Conservation (phyloP, 2,113 vertebrate species). For the Desmodus rotundus region DNA sequence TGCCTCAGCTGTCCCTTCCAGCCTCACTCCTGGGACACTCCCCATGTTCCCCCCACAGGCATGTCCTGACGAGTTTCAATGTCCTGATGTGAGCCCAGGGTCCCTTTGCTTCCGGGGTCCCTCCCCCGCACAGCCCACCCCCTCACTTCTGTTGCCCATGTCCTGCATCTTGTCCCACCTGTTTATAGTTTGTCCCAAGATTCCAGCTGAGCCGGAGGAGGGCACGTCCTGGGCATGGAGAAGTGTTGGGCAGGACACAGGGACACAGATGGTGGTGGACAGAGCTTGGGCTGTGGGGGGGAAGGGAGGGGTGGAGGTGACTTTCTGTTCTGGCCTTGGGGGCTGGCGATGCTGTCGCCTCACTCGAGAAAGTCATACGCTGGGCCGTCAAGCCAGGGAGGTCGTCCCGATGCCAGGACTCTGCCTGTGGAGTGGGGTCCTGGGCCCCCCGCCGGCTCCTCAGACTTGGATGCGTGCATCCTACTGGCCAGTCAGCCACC, state of each 20-base stretch:
- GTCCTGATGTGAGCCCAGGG: not conserved
- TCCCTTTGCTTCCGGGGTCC: not conserved
- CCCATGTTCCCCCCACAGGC: too few species aligned
- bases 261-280: not conserved
- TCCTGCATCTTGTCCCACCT: accelerated
- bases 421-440: accelerated
- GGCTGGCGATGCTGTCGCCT: accelerated
- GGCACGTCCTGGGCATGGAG: not conserved
- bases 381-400: not conserved
- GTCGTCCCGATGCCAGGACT: not conserved
- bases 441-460: accelerated
- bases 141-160: not conserved
- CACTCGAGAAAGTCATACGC: not conserved
- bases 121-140: accelerated
- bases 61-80: not conserved
- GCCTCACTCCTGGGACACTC: not conserved
- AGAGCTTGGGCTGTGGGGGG: not conserved
- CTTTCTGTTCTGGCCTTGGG: not conserved
- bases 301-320: not conserved
- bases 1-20: not conserved
- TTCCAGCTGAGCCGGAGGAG: not conserved
- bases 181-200: too few species aligned
- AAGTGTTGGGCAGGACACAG: not conserved
- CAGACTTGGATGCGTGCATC: accelerated
- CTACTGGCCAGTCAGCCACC: not conserved